These are phyloP conservation scores for Montipora capitata DNA, from an alignment of 92 coral and sea anemone species.

Conservation along the genomic window DNA sequence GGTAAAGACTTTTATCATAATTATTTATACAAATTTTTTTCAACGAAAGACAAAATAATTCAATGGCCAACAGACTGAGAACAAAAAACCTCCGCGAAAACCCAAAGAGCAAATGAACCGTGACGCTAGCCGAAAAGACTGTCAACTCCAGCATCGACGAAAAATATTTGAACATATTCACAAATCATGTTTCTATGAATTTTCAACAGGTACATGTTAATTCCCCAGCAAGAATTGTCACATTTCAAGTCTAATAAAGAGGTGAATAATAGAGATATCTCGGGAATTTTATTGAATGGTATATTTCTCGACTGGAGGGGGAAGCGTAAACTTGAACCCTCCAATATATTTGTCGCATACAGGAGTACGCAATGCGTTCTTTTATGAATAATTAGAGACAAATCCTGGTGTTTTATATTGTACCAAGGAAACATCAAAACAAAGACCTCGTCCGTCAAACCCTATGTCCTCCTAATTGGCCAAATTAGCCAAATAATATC, in stretches of 20 bases:
- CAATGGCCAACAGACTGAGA: slow-evolving; percentile 7
- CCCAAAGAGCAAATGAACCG: slow-evolving; percentile 20
- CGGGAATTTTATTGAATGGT: background rate
- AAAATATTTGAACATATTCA: too few relatives aligned
- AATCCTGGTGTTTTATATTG: too few relatives aligned
- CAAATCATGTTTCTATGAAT: too few relatives aligned
- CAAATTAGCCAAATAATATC: background rate
- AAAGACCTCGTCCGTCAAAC: background rate
- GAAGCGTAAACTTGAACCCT: background rate
- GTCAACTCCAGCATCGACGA: background rate
- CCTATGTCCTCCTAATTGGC: background rate
- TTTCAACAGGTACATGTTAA: too few relatives aligned
- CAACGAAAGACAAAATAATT: background rate
- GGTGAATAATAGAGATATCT: slow-evolving; percentile 1
- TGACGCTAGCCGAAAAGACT: background rate
- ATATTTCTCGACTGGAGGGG: background rate
- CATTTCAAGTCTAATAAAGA: background rate
- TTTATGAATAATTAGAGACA: too few relatives aligned
- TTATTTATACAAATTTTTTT: too few relatives aligned
- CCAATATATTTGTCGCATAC: too few relatives aligned
- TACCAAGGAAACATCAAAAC: too few relatives aligned
- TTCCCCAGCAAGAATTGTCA: too few relatives aligned
- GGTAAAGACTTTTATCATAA: slow-evolving; percentile 2
- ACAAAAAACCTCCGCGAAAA: slow-evolving; percentile 13
- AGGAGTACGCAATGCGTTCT: too few relatives aligned